Evolutionary conservation across 2,113 vertebrate genomes (phyloP).

Genomic region (Sminthopsis crassicaudata): DNA sequence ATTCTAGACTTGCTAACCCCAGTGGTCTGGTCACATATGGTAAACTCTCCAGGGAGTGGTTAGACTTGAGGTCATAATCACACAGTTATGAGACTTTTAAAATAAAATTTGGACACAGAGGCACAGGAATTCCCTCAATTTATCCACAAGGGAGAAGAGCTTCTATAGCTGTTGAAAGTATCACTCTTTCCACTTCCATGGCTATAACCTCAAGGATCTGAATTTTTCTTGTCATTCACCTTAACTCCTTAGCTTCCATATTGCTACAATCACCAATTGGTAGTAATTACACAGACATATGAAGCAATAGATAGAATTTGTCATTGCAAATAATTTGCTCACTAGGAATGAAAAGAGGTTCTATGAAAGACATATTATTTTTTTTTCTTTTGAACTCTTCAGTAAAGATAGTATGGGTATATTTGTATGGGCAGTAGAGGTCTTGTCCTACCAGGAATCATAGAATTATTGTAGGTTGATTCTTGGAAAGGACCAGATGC

Average conservation of each 20-base stretch:
- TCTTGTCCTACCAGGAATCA: neutral
- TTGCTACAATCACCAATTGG: neutral
- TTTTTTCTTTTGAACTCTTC: neutral
- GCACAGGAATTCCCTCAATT: neutral
- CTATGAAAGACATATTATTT: neutral
- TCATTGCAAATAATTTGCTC: neutral
- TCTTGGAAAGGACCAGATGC: neutral
- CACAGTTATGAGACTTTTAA: neutral
- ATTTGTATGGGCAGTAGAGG: neutral
- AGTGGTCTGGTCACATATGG: neutral
- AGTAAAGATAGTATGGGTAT: neutral
- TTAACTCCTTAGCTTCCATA: neutral
- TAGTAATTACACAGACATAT: neutral
- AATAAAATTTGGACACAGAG: neutral
- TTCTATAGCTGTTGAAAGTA: neutral
- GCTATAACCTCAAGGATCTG: neutral
- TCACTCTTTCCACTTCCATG: neutral
- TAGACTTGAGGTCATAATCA: neutral
- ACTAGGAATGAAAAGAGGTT: neutral
- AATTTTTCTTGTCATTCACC: neutral
- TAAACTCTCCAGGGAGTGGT: neutral
- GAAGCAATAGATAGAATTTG: neutral
- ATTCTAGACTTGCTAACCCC: neutral
- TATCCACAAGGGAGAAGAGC: neutral
- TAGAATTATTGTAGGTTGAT: neutral